Base-by-base conservation (phyloP, 1,140 invertebrate genomes). In the Brachionus manjavacas region DNA sequence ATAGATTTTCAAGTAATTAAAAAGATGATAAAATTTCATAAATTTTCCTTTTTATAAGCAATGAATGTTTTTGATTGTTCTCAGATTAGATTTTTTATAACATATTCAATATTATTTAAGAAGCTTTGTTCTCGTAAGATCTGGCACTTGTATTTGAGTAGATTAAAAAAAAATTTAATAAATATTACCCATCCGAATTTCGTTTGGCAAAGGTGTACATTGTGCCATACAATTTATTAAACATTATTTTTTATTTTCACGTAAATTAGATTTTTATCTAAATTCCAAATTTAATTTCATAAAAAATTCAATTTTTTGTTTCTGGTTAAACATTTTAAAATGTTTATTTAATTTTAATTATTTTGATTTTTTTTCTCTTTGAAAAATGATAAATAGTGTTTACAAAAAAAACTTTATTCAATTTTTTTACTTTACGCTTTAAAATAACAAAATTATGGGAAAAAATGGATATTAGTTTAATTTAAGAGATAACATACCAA, bases 111-210 rank as follows among this genome's bases (percentile, higher is more conserved):
- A n/a, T n/a, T n/a, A n/a, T n/a, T n/a, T n/a, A n/a, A n/a, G n/a
- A n/a, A n/a, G n/a, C n/a, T n/a, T 31, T 31, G 28, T 31, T 31
- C 28, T 31, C 3, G 2, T 4, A 31, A 31, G 28, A 31, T 31
- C 4, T 31, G 28, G 28, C 28, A 1, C 28, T 31, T 31, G 28
- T 1, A 31, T 31, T 0, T 31, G 28, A 31, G 1, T 4, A 31
- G 28, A 31, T 35, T 35, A 6, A 6, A 4, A 31, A 35, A 35
- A 0, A 6, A 0, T 35, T 35, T 35, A 6, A 0, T 35, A 35
- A 35, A 35, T 35, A 9, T 81, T 81, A 81, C 79, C 79, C 52
- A 20, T 81, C 35, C 8, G 79, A 81, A 39, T 81, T 81, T 64
- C 41, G 31, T 46, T 81, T 81, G 12, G 16, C 35, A 64, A 81